Base-by-base conservation (phyloP, 2,113 vertebrate species). In the Callithrix jacchus region DNA sequence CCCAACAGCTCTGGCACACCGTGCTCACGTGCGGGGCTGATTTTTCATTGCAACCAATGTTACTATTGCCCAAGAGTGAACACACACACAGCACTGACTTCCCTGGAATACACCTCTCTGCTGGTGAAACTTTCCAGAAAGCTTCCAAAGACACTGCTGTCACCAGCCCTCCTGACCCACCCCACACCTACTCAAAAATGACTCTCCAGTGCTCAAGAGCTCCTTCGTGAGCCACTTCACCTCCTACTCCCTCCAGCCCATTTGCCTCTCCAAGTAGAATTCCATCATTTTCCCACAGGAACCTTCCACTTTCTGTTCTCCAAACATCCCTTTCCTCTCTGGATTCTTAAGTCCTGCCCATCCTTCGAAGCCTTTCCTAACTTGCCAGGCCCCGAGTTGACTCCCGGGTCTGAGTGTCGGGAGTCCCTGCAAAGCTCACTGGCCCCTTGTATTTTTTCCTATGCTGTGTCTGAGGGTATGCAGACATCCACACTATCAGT, bases 91-190 rank as follows among this genome's bases (percentile, higher is more conserved):
- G 40, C 81, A 21, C 58, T 86, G 61, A 84, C 17, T 14, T 52
- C 74, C 25, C 52, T 61, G 27, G 49, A 17, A 37, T 3, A 40
- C 40, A 82, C 83, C 83, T 40, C 25, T 81, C 83, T 79, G 70
- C 30, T 71, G n/a, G 74, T 25, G 85, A 58, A 84, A n/a, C 5
- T 23, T 85, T 25, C 40, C 88, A 83, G 32, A 90, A 81, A 87
- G 32, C 70, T 89, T 77, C 84, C 80, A n/a, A 54, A 85, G 64
- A 18, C 70, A 58, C 14, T 17, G 8, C 11, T 45, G 61, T 74
- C 73, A 61, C 25, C 64, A 32, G 45, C 12, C 20, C 45, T 79
- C 66, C 32, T 1, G 42, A 89, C 21, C 14, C 3, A 35, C 40
- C 37, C 45, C 45, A 42, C 12, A 30, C 37, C 71, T 30, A 20